Evolutionary conservation across 2,113 vertebrate genomes (phyloP).

Genomic region (Halcyon senegalensis): DNA sequence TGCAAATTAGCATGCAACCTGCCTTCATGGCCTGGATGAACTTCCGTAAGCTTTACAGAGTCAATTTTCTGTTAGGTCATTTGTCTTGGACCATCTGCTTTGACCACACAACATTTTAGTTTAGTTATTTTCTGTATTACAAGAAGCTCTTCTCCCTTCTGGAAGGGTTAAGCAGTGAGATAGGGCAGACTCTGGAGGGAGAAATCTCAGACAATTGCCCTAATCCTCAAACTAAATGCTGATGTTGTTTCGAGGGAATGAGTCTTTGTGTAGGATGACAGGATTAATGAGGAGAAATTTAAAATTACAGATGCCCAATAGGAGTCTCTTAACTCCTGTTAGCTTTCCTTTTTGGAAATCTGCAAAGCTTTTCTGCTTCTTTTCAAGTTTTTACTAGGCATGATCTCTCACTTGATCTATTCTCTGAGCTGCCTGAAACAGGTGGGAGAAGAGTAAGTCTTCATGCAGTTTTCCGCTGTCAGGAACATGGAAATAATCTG

Average conservation of each 20-base stretch:
- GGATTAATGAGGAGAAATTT: not conserved
- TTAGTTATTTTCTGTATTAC: not conserved
- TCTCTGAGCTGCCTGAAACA: not conserved
- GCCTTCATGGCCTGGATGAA: not conserved
- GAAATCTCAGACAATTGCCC: not conserved
- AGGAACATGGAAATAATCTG: not conserved
- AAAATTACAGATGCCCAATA: not conserved
- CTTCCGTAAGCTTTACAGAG: not conserved
- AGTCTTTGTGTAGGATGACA: accelerated
- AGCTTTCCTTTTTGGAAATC: not conserved
- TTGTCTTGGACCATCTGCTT: not conserved
- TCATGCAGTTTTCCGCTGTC: not conserved
- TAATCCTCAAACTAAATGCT: not conserved
- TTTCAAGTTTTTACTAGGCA: not conserved
- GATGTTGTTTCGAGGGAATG: not conserved
- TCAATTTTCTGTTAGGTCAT: not conserved
- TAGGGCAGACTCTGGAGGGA: not conserved
- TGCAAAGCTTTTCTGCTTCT: not conserved
- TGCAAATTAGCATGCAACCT: not conserved
- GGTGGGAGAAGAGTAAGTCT: not conserved
- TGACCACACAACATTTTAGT: not conserved
- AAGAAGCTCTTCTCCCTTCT: not conserved
- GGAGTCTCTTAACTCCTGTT: not conserved
- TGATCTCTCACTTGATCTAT: not conserved
- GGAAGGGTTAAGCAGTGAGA: not conserved